A percentile compares a stretch with the other conserved stretches of the same genome.
These are phyloP conservation scores for Endomychus coccineus DNA, from an alignment of 2,888 invertebrate species.

Conservation along the genomic window DNA sequence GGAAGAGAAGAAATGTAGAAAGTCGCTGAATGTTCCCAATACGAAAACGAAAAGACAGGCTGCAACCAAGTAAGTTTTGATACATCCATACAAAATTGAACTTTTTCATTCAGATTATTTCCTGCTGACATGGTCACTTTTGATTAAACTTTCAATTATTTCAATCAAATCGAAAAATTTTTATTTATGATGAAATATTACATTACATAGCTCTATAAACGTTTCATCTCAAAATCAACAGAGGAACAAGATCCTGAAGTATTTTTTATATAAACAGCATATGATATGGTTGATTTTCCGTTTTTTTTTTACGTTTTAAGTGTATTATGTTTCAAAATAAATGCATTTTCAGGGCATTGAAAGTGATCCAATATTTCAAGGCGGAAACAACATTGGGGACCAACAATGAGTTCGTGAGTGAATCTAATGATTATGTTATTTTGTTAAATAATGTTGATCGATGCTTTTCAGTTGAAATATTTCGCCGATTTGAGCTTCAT, in stretches of 20 bases:
- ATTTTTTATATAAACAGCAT: no score
- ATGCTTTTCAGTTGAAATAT: constrained; percentile 8
- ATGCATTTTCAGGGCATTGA: constrained; percentile 23
- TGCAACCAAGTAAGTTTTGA: constrained; percentile 41
- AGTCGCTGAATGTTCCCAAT: constrained; percentile 11
- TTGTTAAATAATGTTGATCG: no score
- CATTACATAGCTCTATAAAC: no score
- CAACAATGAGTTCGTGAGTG: constrained; percentile 1
- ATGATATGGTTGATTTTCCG: no score
- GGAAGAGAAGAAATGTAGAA: constrained; percentile 1
- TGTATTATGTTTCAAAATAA: not conserved
- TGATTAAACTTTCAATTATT: no score
- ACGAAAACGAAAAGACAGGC: constrained; percentile 39
- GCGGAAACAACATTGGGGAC: constrained; percentile 5
- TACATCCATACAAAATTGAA: no score
- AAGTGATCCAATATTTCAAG: constrained; percentile 17
- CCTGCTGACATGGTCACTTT: no score
- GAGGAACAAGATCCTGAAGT: no score
- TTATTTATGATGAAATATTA: not conserved
- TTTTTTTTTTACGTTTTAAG: no score
- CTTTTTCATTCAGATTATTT: no score
- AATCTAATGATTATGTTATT: not conserved
- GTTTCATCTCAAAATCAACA: no score
- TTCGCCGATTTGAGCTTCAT: constrained; percentile 16
- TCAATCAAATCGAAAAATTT: not conserved